Evolutionary conservation across 2,797 vertebrate species (phyloP).

Genomic region (Onychomys torridus): DNA sequence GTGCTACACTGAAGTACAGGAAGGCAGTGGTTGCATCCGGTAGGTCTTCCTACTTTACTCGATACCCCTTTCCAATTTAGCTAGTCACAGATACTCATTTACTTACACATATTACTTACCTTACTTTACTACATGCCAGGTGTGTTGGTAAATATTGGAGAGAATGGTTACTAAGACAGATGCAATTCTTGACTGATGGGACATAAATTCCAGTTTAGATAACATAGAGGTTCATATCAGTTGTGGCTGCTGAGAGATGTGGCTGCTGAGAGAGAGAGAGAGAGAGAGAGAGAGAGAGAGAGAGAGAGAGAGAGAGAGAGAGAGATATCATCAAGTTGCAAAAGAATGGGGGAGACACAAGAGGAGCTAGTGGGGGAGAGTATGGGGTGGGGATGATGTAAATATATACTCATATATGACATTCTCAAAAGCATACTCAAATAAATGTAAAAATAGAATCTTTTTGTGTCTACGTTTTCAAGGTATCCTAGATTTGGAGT

Average conservation of each 20-base stretch:
- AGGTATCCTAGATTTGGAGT: neutral
- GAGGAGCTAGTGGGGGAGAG: neutral
- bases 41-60: neutral
- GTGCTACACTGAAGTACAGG: neutral
- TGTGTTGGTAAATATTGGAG: neutral
- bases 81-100: conserved; percentile 23
- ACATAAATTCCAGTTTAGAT: neutral
- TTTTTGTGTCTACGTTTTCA: neutral
- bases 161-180: neutral
- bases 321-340: neutral
- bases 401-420: neutral
- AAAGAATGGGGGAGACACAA: neutral
- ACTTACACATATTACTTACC: neutral
- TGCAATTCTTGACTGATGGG: neutral
- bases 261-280: neutral
- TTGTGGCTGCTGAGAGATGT: neutral
- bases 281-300: neutral
- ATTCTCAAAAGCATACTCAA: neutral
- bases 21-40: neutral
- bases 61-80: neutral
- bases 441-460: neutral
- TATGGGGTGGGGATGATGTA: neutral
- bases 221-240: neutral
- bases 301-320: neutral
- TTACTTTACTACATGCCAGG: neutral